A percentile compares a stretch with the other conserved stretches of the same genome.
Evolutionary conservation across 2,113 vertebrate species (phyloP).

Genomic region (Brachyhypopomus gauderio): DNA sequence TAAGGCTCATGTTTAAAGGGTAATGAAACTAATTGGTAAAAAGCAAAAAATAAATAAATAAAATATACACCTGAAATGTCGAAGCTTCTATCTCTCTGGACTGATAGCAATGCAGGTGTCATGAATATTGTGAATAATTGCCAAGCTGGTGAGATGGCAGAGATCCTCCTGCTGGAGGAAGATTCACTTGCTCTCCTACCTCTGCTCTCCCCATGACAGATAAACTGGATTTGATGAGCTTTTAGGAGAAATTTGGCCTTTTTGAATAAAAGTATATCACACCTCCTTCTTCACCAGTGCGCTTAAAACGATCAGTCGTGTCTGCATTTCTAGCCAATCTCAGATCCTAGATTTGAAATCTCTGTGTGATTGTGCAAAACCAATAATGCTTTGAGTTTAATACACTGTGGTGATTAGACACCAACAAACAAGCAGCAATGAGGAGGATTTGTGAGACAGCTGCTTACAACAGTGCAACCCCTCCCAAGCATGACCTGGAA

Average conservation of each 20-base stretch:
- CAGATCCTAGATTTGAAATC: background rate
- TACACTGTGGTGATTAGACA: background rate
- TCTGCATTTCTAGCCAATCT: background rate
- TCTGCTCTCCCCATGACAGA: conserved; percentile 26
- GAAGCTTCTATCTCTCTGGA: background rate
- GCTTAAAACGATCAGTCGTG: background rate
- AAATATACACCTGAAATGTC: background rate
- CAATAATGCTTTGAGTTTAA: background rate
- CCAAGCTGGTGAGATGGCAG: background rate
- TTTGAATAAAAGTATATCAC: conserved; percentile 16
- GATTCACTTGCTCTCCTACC: background rate
- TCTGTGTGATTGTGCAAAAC: background rate
- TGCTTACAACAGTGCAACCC: background rate
- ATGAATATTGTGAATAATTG: conserved; percentile 35
- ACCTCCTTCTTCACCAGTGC: background rate
- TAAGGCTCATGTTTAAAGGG: background rate
- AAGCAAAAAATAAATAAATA: background rate
- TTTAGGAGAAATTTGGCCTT: conserved; percentile 30
- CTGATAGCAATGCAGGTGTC: background rate
- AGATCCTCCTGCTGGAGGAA: background rate
- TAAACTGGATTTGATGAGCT: conserved; percentile 38
- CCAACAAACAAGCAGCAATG: background rate
- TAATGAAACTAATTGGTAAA: conserved; percentile 18
- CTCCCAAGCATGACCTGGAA: background rate
- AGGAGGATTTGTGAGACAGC: background rate